A percentile compares a stretch with the other conserved stretches of the same genome.
phyloP scores from a whole-genome alignment of 2,888 invertebrate species.

The Drosophila flavopinicola region DNA sequence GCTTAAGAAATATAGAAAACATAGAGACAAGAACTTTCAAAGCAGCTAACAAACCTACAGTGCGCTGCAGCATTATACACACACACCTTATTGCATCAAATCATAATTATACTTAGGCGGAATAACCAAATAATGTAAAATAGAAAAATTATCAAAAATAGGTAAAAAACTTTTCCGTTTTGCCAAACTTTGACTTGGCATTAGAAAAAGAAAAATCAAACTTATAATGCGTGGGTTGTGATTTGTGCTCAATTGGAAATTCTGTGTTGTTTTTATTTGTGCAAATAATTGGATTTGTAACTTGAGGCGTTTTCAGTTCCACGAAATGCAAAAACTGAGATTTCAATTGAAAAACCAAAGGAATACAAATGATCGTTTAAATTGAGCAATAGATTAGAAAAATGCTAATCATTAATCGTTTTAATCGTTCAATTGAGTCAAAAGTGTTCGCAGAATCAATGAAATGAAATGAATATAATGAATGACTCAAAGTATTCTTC shows the following conservation, averaged over 20 bases:
- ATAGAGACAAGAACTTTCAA: neutral
- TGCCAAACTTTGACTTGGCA: too few species aligned
- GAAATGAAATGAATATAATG: neutral
- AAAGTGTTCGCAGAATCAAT: too few species aligned
- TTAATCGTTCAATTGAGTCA: too few species aligned
- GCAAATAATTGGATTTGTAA: neutral
- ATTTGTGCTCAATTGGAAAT: neutral
- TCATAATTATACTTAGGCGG: conserved; percentile 1
- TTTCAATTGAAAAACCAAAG: too few species aligned
- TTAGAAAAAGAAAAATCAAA: too few species aligned
- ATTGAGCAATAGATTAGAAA: too few species aligned
- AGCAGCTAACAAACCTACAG: neutral
- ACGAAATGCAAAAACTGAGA: neutral
- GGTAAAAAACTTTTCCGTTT: too few species aligned
- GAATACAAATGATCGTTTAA: too few species aligned
- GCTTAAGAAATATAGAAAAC: neutral
- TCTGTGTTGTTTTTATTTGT: neutral
- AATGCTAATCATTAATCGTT: too few species aligned
- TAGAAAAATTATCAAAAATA: neutral
- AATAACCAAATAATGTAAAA: neutral
- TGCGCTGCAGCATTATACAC: neutral
- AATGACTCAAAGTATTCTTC: neutral
- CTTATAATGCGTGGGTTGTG: neutral
- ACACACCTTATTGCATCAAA: conserved; percentile 1
- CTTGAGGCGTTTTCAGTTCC: neutral